Base-by-base conservation (phyloP, 2,888 invertebrate genomes). In the Scelioninae gen. 1 region DNA sequence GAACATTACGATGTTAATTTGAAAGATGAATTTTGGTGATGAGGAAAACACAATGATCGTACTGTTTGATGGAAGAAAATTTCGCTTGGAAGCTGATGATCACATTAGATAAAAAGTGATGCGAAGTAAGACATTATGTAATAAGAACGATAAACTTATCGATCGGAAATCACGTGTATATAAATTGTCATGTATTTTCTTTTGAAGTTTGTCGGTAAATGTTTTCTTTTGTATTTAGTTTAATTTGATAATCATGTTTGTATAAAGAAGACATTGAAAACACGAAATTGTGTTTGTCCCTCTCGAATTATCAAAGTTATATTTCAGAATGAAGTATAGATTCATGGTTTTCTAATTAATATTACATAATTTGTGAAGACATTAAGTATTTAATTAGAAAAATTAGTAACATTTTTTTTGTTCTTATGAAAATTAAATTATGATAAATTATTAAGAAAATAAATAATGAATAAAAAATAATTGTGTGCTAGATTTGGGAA, bases 1-100 rank as follows among this genome's bases (percentile, higher is more conserved):
- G 49, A 40, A 79, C 58, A 79, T 79, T 79, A 43, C 43, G 9
- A 79, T 79, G 78, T 31, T 65, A 79, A 79, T 79, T 78, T 45
- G 49, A 0, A 40, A 11, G 49, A 34, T 13, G 40, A 63, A 56
- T 45, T 62, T 51, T 8, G 53, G 53, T 10, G 40, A 8, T n/a
- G 29, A 45, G 9, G 31, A 31, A 29, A 29, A 23, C 16, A 43
- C 23, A 69, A 53, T 32, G 43, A 43, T 72, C 62, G 32, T 43
- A 43, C 0, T 51, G 47, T 69, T 69, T 56, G 47, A 47, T 34
- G 55, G 45, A 32, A 43, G 45, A 45, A 38, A 38, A 9, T n/a
- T 47, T 66, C 4, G 40, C 7, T 51, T 29, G 40, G 16, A 31
- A 29, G 40, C 8, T 16, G 65, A 53, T 66, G 29, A 51, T 66